Evolutionary conservation across 2,113 vertebrate species (phyloP), one percentile per base, ranked within the genome.

Genomic region (Hoplias malabaricus): DNA sequence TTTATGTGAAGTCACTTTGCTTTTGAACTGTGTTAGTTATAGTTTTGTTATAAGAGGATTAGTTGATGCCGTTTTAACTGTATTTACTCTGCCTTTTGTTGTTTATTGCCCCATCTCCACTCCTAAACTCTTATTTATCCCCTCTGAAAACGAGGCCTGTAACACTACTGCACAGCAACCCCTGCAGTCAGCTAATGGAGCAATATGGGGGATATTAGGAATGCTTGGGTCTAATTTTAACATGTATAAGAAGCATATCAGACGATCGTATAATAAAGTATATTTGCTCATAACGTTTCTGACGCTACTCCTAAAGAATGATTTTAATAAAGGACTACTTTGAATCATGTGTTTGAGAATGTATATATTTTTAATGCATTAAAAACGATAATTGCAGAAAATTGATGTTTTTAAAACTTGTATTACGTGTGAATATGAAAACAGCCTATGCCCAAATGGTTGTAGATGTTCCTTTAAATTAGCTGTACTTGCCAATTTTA

Each of bases 251-350:
- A 79, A 50, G 50, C 42, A 62, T 69, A 57, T 63, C 33, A 34
- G 8, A 66, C 11, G 14, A 11, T 67, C 25, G 33, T 73, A 42
- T 72, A 83, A 83, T 83, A 80, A 83, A 83, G 29, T 80, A 27
- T 80, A 80, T 80, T 82, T 82, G 72, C 46, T 82, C 66, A 53
- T 62, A 75, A 48, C 11, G 3, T 69, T 75, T 63, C 12, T 50
- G 38, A 56, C 10, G 21, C 62, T 56, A 36, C 14, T 57, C 8
- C 36, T 43, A 59, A 61, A 61, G 43, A 67, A 19, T 2, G 14
- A 11, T 73, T 73, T 72, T 42, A 67, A 43, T 66, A 42, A 57
- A 40, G 25, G 5, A 43, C n/a, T 33, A 4, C 34, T 65, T 65
- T 40, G 29, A 71, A 48, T 23, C 0, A 13, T 13, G 11, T 50